Conservation (phyloP, 2,113 vertebrate species). For the Parus major region DNA sequence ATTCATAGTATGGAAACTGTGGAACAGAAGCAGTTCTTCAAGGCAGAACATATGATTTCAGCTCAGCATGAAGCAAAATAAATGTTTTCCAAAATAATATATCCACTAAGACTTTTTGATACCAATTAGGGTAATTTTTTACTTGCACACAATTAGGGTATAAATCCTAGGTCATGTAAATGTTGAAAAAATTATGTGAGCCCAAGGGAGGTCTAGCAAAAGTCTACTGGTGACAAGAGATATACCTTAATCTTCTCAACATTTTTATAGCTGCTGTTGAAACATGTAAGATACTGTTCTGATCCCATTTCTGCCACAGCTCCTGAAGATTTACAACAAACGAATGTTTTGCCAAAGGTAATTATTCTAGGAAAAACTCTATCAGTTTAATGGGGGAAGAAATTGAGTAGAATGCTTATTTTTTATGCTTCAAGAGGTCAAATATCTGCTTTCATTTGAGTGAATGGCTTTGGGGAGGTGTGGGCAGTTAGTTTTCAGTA, state of each 20-base stretch:
- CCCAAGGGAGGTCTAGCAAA: neutral
- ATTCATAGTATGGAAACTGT: neutral
- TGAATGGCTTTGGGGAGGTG: neutral
- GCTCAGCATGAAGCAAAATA: conserved; percentile 29
- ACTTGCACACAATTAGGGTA: neutral
- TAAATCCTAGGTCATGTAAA: conserved; percentile 9
- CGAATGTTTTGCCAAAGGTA: neutral
- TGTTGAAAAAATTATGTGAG: conserved; percentile 4
- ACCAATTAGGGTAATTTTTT: conserved; percentile 32
- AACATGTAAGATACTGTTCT: neutral
- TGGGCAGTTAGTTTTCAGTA: neutral
- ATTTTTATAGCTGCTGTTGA: conserved; percentile 27
- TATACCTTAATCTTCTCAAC: conserved; percentile 25
- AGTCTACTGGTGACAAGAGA: neutral
- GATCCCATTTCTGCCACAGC: neutral
- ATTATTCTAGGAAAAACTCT: neutral
- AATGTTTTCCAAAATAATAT: conserved; percentile 28
- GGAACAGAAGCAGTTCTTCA: neutral
- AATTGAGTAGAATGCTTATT: neutral
- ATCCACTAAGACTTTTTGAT: neutral
- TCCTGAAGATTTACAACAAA: neutral
- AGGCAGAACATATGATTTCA: neutral
- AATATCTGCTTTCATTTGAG: neutral
- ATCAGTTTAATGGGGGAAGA: neutral
- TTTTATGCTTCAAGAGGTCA: neutral